Evolutionary conservation across 1,140 invertebrate species (phyloP), one percentile per base, ranked within the genome.

Genomic region (Monochamus saltuarius): DNA sequence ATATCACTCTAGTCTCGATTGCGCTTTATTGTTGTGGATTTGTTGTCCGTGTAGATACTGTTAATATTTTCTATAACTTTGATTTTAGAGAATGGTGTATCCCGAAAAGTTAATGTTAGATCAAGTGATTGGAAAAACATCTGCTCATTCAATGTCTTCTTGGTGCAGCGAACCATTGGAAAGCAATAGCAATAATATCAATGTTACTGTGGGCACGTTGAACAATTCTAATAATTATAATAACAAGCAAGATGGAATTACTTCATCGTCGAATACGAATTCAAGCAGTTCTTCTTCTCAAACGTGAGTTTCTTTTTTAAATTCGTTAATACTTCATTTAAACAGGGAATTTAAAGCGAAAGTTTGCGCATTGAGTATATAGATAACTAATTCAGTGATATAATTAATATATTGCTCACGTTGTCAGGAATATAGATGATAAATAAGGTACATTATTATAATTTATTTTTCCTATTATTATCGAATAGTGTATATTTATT

Each of bases 71-170:
- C 6, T 3, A 6, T 8, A 17, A n/a, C 53, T 47, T 58, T 17
- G 47, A 55, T 63, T 61, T 22, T 59, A 75, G 72, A 76, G 69
- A 66, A 76, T 76, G 75, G 75, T 76, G 46, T 76, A 73, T 59
- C 75, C 75, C n/a, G 75, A 76, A 69, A 68, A 70, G 56, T 52
- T 73, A 56, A 68, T 47, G 53, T 61, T 76, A 8, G 70, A 76
- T 53, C 67, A 73, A 66, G 60, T 73, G 8, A 46, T 49, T n/a
- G 47, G 61, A 16, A 70, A 74, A 59, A 38, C 61, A 13, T 62
- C 61, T 14, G 42, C 66, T 8, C 58, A 63, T 43, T 61, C 67
- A 1, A 49, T 68, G 8, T 49, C 64, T 14, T 73, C 72, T 11
- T 76, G 75, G 75, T 73, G 73, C 52, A 68, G 55, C 42, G 72